A percentile compares a stretch with the other conserved stretches of the same genome.
These are phyloP conservation scores for Pyralis farinalis DNA, from an alignment of 2,888 invertebrate genomes.

Conservation along the genomic window DNA sequence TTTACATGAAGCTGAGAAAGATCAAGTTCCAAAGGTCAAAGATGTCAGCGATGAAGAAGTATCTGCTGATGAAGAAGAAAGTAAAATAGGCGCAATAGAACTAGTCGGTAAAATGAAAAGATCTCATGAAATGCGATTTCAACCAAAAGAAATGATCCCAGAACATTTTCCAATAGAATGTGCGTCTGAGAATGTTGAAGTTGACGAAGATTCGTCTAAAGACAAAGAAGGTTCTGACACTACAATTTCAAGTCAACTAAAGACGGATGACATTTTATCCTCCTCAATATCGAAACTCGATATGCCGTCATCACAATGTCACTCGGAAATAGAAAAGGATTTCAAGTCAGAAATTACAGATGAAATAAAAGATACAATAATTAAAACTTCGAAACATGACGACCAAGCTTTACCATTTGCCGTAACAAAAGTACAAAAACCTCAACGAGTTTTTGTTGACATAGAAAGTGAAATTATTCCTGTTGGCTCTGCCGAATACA, in stretches of 20 bases:
- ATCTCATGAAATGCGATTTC: constrained; percentile 95
- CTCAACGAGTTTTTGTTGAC: constrained; percentile 70
- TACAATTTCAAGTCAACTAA: constrained; percentile 69
- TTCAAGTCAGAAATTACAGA: constrained; percentile 35
- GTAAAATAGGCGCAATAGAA: constrained; percentile 68
- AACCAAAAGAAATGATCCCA: constrained; percentile 80
- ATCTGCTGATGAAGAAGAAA: constrained; percentile 80
- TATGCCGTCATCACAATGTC: constrained; percentile 54
- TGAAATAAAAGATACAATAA: constrained; percentile 46
- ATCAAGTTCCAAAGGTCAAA: constrained; percentile 52
- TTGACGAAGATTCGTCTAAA: constrained; percentile 64
- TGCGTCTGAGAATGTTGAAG: constrained; percentile 62
- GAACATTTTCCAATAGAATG: constrained; percentile 69
- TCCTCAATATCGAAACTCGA: constrained; percentile 72
- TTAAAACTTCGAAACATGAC: constrained; percentile 31
- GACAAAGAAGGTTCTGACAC: constrained; percentile 66
- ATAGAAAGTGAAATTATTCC: constrained; percentile 72
- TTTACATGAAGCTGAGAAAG: constrained; percentile 63
- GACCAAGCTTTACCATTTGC: constrained; percentile 60
- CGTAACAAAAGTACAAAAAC: constrained; percentile 57
- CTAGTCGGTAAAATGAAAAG: constrained; percentile 90
- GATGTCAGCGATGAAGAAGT: constrained; percentile 74
- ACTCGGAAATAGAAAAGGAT: constrained; percentile 41
- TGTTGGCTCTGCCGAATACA: constrained; percentile 64
- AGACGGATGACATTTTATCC: constrained; percentile 64